A percentile compares a stretch with the other conserved stretches of the same genome.
Evolutionary conservation across 2,113 vertebrate species (phyloP).

Genomic region (Muntiacus muntjak): DNA sequence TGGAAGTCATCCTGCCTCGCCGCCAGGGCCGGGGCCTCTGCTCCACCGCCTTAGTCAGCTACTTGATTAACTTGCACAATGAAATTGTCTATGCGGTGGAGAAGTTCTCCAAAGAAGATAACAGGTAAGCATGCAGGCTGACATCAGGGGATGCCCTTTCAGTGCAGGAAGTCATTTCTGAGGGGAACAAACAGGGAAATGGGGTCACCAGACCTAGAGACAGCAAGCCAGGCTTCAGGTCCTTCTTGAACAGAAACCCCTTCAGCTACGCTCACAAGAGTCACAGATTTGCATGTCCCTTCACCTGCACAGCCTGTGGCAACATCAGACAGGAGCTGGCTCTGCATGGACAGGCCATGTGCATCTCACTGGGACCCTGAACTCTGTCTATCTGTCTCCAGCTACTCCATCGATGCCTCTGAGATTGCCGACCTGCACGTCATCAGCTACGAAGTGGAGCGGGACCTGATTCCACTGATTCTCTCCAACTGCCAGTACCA

Average conservation of each 20-base stretch:
- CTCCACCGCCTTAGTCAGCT: conserved; percentile 91
- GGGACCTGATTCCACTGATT: conserved; percentile 90
- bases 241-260: not conserved
- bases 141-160: fast-evolving
- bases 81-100: conserved; percentile 83
- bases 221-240: not conserved
- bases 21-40: conserved; percentile 91
- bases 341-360: fast-evolving
- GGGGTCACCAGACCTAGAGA: not conserved
- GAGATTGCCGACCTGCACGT: conserved; percentile 93
- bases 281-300: not conserved
- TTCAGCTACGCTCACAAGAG: not conserved
- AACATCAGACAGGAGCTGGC: fast-evolving
- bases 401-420: conserved; percentile 87
- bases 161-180: not conserved
- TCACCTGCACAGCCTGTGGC: not conserved
- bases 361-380: fast-evolving
- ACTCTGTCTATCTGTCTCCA: conserved; percentile 52
- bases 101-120: conserved; percentile 81
- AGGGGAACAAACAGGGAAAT: not conserved
- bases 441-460: conserved; percentile 90
- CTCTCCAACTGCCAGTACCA: conserved; percentile 95
- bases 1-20: conserved; percentile 88
- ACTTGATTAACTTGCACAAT: conserved; percentile 93
- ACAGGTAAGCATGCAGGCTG: conserved; percentile 76